Percentiles rank a stretch among this genome's conserved stretches.
phyloP scores from a whole-genome alignment of 2,888 invertebrate genomes.

The Drosophila gaucha region DNA sequence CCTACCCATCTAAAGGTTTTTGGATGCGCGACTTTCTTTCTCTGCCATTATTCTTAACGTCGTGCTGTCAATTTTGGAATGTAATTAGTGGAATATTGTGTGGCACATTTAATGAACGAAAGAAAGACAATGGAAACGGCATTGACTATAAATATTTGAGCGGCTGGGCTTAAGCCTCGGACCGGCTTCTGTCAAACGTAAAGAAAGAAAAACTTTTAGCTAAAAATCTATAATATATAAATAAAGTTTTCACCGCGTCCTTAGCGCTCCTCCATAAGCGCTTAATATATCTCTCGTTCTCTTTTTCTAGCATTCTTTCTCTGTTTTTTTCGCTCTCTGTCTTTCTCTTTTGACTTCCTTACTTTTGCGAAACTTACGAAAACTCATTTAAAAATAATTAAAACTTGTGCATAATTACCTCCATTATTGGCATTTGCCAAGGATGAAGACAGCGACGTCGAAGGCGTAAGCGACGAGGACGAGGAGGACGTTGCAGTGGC shows the following conservation, averaged over 20 bases:
- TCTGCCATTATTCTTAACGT: background rate
- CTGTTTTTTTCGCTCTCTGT: slow-evolving; percentile 2
- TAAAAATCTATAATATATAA: slow-evolving; percentile 33
- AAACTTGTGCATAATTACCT: slow-evolving; percentile 84
- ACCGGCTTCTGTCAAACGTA: slow-evolving; percentile 65
- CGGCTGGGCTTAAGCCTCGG: slow-evolving; percentile 14
- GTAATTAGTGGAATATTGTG: slow-evolving; percentile 50
- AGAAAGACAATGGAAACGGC: slow-evolving; percentile 46
- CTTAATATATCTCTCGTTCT: slow-evolving; percentile 37
- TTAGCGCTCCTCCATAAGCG: slow-evolving; percentile 38
- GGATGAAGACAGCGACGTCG: slow-evolving; percentile 82
- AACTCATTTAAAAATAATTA: slow-evolving; percentile 84
- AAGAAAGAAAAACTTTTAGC: slow-evolving; percentile 55
- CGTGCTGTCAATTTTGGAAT: slow-evolving; percentile 5
- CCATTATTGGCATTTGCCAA: slow-evolving; percentile 83
- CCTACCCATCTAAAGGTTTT: too few relatives aligned
- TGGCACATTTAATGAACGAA: slow-evolving; percentile 47
- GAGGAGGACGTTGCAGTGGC: slow-evolving; percentile 87
- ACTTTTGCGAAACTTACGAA: slow-evolving; percentile 67
- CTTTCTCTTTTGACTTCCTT: background rate
- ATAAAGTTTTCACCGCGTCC: slow-evolving; percentile 45
- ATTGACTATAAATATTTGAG: slow-evolving; percentile 53
- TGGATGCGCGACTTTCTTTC: background rate
- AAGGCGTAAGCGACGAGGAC: slow-evolving; percentile 86
- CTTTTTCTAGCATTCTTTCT: slow-evolving; percentile 6